Conservation (phyloP, 1,140 invertebrate species). For the Bombus soroeensis region DNA sequence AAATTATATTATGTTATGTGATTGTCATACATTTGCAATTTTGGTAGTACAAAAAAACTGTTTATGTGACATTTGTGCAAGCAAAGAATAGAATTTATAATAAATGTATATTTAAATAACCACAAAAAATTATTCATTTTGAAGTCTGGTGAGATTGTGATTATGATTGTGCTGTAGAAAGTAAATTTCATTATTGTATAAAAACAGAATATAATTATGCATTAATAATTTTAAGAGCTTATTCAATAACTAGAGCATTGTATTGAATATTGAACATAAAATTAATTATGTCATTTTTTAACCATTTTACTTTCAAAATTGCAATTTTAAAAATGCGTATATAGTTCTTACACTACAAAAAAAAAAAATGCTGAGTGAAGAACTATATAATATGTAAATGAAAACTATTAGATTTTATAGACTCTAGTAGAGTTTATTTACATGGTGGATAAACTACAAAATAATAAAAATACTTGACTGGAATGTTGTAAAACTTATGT, state of each 20-base stretch:
- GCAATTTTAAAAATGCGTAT: conserved; percentile 3
- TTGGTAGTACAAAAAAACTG: conserved; percentile 45
- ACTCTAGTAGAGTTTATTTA: conserved; percentile 15
- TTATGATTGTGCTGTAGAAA: not conserved
- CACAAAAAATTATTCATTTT: not conserved
- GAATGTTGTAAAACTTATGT: conserved; percentile 20
- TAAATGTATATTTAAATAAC: conserved; percentile 22
- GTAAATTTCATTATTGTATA: not conserved
- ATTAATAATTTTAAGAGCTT: not conserved
- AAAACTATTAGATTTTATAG: conserved; percentile 20
- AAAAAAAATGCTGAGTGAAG: conserved; percentile 23
- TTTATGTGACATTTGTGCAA: conserved; percentile 19
- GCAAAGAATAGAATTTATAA: conserved; percentile 6
- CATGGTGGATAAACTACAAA: not conserved
- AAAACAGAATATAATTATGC: not conserved
- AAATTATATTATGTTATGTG: conserved; percentile 9
- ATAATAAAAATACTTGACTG: conserved; percentile 9
- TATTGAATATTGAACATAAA: not conserved
- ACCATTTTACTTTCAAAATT: conserved; percentile 3
- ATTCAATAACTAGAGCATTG: not conserved
- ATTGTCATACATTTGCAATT: conserved; percentile 25
- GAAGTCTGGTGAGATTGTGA: not conserved
- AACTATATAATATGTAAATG: conserved; percentile 32
- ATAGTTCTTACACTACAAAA: conserved; percentile 12
- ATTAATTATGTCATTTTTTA: not conserved